Base-by-base conservation (phyloP, 2,797 vertebrate genomes). In the Sebastes flavidus region DNA sequence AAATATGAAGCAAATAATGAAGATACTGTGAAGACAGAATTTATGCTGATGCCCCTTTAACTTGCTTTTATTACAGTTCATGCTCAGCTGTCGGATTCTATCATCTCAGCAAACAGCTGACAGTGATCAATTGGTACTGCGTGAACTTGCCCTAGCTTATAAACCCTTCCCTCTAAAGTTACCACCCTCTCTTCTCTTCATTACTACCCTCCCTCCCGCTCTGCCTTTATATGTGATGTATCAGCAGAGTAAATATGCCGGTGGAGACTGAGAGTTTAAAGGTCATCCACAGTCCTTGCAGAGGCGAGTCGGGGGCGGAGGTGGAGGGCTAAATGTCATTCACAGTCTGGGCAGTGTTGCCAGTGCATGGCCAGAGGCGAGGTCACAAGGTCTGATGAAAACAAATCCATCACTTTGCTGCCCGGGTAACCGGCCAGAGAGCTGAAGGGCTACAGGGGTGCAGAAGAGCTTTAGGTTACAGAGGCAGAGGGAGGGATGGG, bases 321-420 rank as follows among this genome's bases (percentile, higher is more conserved):
- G 36, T 58, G 46, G 56, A 46, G 82, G 65, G 68, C 74, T 86
- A 86, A 91, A 92, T 91, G 92, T 89, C 89, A 93, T 67, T 87
- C 75, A 80, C 74, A 80, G 81, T 78, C 75, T 60, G 81, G 74
- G 72, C 74, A 56, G 65, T 46, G 55, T 20, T 78, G 65, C 69
- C 74, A 68, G 68, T 54, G 65, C 72, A 29, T 67, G 67, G 89
- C 90, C 72, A 69, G 78, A 68, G 82, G 91, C 80, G 82, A 81
- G 88, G 92, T 91, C 89, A 88, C 20, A 46, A 79, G 89, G 91
- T 90, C 84, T 77, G 85, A 88, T 89, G 88, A 91, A 92, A 94
- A 92, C 92, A 93, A 93, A 95, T 95, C 92, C 91, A 92, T 95
- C 92, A 94, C 76, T 91, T 91, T 82, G 60, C 82, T 83, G 88